phyloP scores from a whole-genome alignment of 2,113 vertebrate genomes.

The Colaptes auratus region DNA sequence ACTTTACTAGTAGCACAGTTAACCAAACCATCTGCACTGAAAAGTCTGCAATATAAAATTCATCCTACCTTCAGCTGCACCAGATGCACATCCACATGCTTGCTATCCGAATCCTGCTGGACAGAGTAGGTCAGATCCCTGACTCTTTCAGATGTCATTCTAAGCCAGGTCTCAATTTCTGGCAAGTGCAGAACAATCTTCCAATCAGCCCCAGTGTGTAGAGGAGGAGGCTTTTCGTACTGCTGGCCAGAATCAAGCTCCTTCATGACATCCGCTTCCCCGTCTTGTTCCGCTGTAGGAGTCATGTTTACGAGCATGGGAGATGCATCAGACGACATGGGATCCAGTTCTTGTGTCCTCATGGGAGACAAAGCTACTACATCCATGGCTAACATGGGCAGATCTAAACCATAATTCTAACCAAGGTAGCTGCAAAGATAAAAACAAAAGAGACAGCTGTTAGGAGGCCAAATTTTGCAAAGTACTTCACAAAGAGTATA shows the following conservation, averaged over 20 bases:
- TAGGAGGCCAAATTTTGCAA: constrained; percentile 27
- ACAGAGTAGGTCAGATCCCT: constrained; percentile 92
- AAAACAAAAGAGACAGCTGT: background rate
- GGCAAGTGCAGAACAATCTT: constrained; percentile 96
- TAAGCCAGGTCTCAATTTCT: constrained; percentile 96
- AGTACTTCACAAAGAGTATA: background rate
- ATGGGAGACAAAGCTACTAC: constrained; percentile 83
- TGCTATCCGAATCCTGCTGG: constrained; percentile 87
- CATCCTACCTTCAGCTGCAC: constrained; percentile 95
- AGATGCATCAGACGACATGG: constrained; percentile 82
- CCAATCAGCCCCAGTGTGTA: constrained; percentile 95
- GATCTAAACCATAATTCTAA: constrained; percentile 68
- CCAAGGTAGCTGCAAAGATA: constrained; percentile 75
- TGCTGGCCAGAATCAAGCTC: constrained; percentile 76
- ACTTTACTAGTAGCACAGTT: background rate
- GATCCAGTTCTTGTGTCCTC: constrained; percentile 76
- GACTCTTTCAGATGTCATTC: constrained; percentile 87
- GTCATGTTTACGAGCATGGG: constrained; percentile 91
- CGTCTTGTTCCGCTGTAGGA: constrained; percentile 79
- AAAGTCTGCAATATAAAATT: background rate
- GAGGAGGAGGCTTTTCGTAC: constrained; percentile 89
- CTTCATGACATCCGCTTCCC: constrained; percentile 65
- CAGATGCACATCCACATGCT: constrained; percentile 94
- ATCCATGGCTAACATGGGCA: constrained; percentile 82
- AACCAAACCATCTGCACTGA: background rate